phyloP scores from a whole-genome alignment of 2,797 vertebrate species.

The Acanthiza pusilla region DNA sequence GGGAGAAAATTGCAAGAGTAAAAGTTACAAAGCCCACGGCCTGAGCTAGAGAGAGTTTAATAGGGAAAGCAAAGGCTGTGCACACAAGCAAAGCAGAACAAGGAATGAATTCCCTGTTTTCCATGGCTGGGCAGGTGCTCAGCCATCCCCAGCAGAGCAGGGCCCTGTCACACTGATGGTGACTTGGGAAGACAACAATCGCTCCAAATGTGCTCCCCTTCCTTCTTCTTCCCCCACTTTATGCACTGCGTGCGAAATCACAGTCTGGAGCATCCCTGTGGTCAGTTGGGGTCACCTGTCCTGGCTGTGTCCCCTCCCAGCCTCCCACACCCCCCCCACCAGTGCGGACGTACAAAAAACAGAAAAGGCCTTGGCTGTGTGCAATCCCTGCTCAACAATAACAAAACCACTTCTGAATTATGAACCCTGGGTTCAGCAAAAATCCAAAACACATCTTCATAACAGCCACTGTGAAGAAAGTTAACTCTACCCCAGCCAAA shows the following conservation, averaged over 20 bases:
- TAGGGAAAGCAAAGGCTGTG: neutral
- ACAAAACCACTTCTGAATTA: neutral
- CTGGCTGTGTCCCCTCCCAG: too few relatives aligned
- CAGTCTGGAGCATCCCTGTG: neutral
- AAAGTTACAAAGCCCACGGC: neutral
- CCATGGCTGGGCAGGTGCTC: neutral
- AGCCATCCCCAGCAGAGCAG: too few relatives aligned
- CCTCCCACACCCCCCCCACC: rapidly evolving
- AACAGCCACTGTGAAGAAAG: neutral
- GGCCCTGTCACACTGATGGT: too few relatives aligned
- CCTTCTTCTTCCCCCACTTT: too few relatives aligned
- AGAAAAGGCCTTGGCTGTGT: neutral
- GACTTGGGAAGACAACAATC: neutral
- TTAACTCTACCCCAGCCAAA: too few relatives aligned
- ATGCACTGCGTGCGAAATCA: neutral
- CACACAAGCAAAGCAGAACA: neutral
- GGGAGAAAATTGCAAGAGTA: neutral
- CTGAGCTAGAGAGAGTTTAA: too few relatives aligned
- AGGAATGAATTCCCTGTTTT: neutral
- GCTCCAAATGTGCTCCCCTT: rapidly evolving
- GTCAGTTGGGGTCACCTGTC: neutral
- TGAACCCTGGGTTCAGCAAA: neutral
- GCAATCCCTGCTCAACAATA: neutral
- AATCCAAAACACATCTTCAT: neutral
- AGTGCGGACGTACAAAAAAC: too few relatives aligned